phyloP scores from a whole-genome alignment of 2,797 vertebrate genomes.

The Hemibagrus guttatus region DNA sequence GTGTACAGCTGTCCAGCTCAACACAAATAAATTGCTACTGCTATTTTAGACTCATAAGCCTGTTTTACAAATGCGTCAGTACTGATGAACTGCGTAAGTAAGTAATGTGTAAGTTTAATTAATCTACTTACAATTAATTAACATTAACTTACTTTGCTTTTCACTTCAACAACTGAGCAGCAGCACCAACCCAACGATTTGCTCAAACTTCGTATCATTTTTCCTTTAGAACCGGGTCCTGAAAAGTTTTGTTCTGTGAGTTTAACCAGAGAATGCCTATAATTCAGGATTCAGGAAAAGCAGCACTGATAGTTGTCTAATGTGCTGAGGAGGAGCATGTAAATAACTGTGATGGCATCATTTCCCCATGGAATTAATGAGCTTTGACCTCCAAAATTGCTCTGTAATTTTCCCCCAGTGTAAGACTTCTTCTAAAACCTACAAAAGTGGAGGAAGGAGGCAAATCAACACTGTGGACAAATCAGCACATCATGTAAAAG shows the following conservation, averaged over 20 bases:
- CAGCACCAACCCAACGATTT: slow-evolving; percentile 47
- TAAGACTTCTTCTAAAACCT: not conserved
- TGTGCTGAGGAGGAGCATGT: slow-evolving; percentile 13
- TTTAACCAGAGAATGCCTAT: not conserved
- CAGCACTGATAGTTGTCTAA: slow-evolving; percentile 20
- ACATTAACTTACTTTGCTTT: slow-evolving; percentile 56
- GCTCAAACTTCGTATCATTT: slow-evolving; percentile 49
- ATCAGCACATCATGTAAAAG: not conserved
- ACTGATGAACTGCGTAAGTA: not conserved
- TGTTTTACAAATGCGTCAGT: not conserved
- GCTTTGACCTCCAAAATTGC: not conserved
- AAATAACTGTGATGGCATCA: slow-evolving; percentile 4
- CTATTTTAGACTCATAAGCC: not conserved
- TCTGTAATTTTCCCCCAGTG: not conserved
- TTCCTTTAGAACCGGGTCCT: slow-evolving; percentile 7
- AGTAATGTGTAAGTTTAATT: not conserved
- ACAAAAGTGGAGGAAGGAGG: not conserved
- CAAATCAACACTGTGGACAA: not conserved
- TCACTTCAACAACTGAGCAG: slow-evolving; percentile 51
- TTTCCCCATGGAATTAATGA: not conserved
- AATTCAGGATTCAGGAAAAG: slow-evolving; percentile 21
- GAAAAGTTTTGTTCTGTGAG: not conserved
- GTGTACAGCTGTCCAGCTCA: not conserved
- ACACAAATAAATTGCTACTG: not conserved
- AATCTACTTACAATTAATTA: not conserved